Conservation (phyloP, 1,140 invertebrate species). For the Gonioctena quinquepunctata region DNA sequence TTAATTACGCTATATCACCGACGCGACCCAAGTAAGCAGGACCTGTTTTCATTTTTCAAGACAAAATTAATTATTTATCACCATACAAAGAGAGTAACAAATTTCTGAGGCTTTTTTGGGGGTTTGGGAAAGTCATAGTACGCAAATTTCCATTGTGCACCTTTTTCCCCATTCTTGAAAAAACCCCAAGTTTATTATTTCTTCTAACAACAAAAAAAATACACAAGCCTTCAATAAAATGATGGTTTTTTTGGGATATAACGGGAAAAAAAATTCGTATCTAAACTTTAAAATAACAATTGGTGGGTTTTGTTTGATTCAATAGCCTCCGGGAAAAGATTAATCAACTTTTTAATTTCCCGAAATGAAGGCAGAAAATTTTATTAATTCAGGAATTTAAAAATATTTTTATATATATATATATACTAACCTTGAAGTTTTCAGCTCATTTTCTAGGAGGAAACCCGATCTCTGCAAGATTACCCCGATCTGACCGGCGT, state of each 20-base stretch:
- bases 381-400: background rate
- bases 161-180: background rate
- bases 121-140: too few species aligned
- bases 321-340: too few species aligned
- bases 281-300: background rate
- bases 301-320: background rate
- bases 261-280: background rate
- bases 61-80: background rate
- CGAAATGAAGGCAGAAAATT: background rate
- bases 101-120: background rate
- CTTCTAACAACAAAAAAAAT: too few species aligned
- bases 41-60: slow-evolving; percentile 79
- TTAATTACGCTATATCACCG: slow-evolving; percentile 71
- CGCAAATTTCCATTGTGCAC: background rate
- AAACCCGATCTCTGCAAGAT: slow-evolving; percentile 66
- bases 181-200: too few species aligned
- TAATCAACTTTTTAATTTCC: too few species aligned
- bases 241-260: too few species aligned
- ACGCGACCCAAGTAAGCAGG: slow-evolving; percentile 89
- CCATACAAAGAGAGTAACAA: background rate
- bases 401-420: background rate
- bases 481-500: slow-evolving; percentile 68
- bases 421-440: slow-evolving; percentile 64
- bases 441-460: slow-evolving; percentile 63
- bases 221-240: too few species aligned